Evolutionary conservation across 2,888 invertebrate genomes (phyloP).

Genomic region (Nycteola revayana): DNA sequence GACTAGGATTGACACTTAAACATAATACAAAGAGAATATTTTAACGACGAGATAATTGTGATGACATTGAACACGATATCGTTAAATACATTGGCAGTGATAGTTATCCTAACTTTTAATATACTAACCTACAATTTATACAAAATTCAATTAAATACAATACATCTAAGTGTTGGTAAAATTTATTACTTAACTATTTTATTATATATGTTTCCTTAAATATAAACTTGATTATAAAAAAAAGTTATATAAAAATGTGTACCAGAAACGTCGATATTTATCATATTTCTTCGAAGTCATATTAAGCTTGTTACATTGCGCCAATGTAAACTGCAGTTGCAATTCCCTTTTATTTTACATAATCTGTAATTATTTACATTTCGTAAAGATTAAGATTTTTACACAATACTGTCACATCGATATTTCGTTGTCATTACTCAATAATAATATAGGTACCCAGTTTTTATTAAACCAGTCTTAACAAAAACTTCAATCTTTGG

Average conservation of each 20-base stretch:
- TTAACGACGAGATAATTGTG: conserved; percentile 32
- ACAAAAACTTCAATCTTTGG: conserved; percentile 28
- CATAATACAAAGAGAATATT: conserved; percentile 36
- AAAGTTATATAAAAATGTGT: conserved; percentile 16
- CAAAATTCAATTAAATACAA: conserved; percentile 41
- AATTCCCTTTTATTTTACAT: conserved; percentile 22
- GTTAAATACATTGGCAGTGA: conserved; percentile 70
- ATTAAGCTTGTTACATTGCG: too few relatives aligned
- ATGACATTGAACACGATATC: conserved; percentile 42
- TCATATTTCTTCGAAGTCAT: conserved; percentile 2
- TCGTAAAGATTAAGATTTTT: conserved; percentile 12
- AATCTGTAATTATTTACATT: conserved; percentile 30
- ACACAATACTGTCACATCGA: conserved; percentile 27
- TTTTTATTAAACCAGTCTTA: conserved; percentile 5
- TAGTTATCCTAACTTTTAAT: conserved; percentile 47
- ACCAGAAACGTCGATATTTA: conserved; percentile 22
- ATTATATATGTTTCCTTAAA: conserved; percentile 13
- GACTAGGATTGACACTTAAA: conserved; percentile 78
- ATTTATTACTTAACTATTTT: conserved; percentile 18
- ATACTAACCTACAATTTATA: conserved; percentile 27
- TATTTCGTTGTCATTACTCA: conserved; percentile 4
- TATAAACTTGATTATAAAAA: conserved; percentile 19
- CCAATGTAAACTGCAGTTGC: conserved; percentile 8
- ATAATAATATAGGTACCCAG: background rate
- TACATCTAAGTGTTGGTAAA: conserved; percentile 31